Conservation (phyloP, 2,113 vertebrate genomes). For the Beaufortia kweichowensis region DNA sequence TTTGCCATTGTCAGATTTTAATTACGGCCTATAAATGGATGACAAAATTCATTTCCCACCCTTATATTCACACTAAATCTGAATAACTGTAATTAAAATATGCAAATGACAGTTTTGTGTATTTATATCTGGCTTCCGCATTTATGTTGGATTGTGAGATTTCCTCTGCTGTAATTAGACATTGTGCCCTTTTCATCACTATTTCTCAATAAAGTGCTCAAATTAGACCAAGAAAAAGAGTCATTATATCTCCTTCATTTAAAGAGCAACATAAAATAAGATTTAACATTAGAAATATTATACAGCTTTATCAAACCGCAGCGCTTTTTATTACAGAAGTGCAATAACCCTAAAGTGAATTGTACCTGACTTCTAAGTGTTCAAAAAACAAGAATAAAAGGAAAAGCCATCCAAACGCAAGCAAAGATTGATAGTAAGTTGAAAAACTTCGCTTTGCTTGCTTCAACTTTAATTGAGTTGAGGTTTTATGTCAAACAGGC, state of each 20-base stretch:
- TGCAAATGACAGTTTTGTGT: conserved; percentile 20
- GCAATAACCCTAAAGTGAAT: too few species aligned
- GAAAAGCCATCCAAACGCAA: conserved; percentile 23
- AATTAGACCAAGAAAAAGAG: conserved; percentile 24
- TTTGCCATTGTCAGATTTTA: neutral
- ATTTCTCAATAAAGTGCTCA: conserved; percentile 35
- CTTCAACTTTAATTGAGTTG: conserved; percentile 37
- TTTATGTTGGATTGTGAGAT: neutral
- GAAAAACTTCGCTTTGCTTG: conserved; percentile 21
- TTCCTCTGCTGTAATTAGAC: conserved; percentile 30
- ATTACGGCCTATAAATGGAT: neutral
- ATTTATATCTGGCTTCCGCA: neutral
- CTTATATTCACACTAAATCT: conserved; percentile 14
- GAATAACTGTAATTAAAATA: conserved; percentile 35
- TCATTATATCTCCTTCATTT: conserved; percentile 10
- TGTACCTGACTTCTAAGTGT: too few species aligned
- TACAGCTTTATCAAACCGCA: neutral
- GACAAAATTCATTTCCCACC: neutral
- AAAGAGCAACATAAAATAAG: conserved; percentile 3
- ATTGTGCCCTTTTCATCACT: conserved; percentile 39
- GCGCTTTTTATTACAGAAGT: neutral
- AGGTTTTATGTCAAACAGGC: conserved; percentile 23
- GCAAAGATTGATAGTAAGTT: neutral
- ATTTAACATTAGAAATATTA: neutral
- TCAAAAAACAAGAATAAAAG: neutral